phyloP scores from a whole-genome alignment of 2,113 vertebrate genomes.

The Corydoras maculifer region DNA sequence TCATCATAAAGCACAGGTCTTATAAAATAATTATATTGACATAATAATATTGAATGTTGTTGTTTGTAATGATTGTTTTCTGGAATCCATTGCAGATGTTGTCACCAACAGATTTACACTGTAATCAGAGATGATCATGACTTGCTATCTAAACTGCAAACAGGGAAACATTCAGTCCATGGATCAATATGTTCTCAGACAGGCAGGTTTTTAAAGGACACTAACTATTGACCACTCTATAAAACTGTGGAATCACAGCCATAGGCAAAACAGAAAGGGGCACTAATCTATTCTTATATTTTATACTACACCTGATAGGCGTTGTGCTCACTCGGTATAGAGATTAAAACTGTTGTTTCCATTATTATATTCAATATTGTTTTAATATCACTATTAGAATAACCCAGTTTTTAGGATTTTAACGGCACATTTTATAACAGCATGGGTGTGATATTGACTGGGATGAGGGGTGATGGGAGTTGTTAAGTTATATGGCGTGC shows the following conservation, averaged over 20 bases:
- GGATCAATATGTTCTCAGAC: constrained; percentile 32
- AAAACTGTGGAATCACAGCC: constrained; percentile 16
- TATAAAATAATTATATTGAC: background rate
- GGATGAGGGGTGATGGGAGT: background rate
- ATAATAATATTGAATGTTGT: constrained; percentile 12
- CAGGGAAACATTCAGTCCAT: constrained; percentile 43
- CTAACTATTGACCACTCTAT: constrained; percentile 34
- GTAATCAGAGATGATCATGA: constrained; percentile 57
- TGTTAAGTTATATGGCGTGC: constrained; percentile 5
- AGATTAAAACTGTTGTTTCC: too few species aligned
- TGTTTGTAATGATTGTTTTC: constrained; percentile 27
- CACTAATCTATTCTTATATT: background rate
- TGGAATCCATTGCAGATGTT: constrained; percentile 20
- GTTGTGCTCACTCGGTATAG: too few species aligned
- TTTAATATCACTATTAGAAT: too few species aligned
- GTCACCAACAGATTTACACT: constrained; percentile 49
- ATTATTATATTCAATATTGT: too few species aligned
- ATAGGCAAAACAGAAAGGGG: background rate
- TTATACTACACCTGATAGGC: too few species aligned
- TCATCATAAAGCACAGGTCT: too few species aligned
- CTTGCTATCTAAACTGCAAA: constrained; percentile 46
- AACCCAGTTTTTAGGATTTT: too few species aligned
- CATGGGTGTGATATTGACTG: constrained; percentile 8
- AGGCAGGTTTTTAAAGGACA: constrained; percentile 34
- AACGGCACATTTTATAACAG: background rate